These are phyloP conservation scores for Babylonia areolata DNA, from an alignment of 1,140 invertebrate genomes.

Conservation along the genomic window DNA sequence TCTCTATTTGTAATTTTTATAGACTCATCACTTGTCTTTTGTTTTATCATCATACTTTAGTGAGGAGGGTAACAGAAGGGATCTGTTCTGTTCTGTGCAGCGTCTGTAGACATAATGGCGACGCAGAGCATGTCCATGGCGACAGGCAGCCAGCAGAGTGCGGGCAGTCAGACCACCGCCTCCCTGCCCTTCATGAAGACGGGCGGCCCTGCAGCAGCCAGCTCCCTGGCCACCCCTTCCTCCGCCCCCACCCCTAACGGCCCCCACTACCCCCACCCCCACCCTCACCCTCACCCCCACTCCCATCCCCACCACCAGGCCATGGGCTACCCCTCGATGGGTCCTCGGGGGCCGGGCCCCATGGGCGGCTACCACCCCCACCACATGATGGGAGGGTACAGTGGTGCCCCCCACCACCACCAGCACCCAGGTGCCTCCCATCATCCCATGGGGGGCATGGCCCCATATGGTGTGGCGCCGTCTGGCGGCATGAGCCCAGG, in stretches of 20 bases:
- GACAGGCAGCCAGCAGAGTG: slow-evolving; percentile 61
- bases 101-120: slow-evolving; percentile 61
- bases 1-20: too few species aligned
- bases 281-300: slow-evolving; percentile 8
- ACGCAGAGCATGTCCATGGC: slow-evolving; percentile 72
- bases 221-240: slow-evolving; percentile 16
- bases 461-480: slow-evolving; percentile 26
- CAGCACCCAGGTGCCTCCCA: not conserved
- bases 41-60: too few species aligned
- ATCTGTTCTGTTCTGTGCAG: slow-evolving; percentile 25
- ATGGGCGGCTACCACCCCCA: not conserved
- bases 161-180: slow-evolving; percentile 24
- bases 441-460: slow-evolving; percentile 28
- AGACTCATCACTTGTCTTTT: too few species aligned
- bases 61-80: too few species aligned
- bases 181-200: slow-evolving; percentile 26
- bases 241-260: slow-evolving; percentile 37
- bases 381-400: slow-evolving; percentile 14
- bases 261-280: slow-evolving; percentile 43
- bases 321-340: slow-evolving; percentile 42
- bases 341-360: slow-evolving; percentile 24
- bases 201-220: slow-evolving; percentile 44
- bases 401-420: not conserved
- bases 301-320: not conserved
- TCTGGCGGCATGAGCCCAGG: too few species aligned